phyloP scores from a whole-genome alignment of 2,113 vertebrate genomes.

The Crotalus helleri region DNA sequence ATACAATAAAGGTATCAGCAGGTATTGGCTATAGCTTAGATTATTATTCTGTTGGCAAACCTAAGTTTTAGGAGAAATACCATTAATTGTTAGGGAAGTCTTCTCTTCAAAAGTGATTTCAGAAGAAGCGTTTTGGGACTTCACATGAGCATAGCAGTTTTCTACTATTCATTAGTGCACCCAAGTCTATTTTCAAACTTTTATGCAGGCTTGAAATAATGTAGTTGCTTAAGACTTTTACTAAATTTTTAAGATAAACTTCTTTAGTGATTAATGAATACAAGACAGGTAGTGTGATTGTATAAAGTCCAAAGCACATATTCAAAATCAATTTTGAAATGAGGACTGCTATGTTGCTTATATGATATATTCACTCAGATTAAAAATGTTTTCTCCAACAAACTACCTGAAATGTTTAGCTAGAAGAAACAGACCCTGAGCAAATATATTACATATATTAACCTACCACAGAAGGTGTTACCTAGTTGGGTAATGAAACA shows the following conservation, averaged over 20 bases:
- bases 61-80: neutral
- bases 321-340: too few relatives aligned
- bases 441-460: neutral
- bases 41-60: neutral
- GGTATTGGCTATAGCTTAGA: neutral
- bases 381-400: neutral
- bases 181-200: neutral
- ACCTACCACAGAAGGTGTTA: neutral
- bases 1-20: neutral
- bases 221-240: neutral
- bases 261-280: neutral
- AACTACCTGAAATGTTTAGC: neutral
- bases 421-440: neutral
- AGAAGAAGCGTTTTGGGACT: neutral
- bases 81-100: neutral
- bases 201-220: neutral
- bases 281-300: too few relatives aligned
- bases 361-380: too few relatives aligned
- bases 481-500: neutral
- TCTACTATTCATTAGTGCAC: neutral
- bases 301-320: too few relatives aligned
- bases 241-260: neutral
- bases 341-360: too few relatives aligned
- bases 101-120: neutral
- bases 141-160: neutral